A percentile compares a stretch with the other conserved stretches of the same genome.
These are phyloP conservation scores for Gorsachius magnificus DNA, from an alignment of 2,797 vertebrate species.

Conservation along the genomic window DNA sequence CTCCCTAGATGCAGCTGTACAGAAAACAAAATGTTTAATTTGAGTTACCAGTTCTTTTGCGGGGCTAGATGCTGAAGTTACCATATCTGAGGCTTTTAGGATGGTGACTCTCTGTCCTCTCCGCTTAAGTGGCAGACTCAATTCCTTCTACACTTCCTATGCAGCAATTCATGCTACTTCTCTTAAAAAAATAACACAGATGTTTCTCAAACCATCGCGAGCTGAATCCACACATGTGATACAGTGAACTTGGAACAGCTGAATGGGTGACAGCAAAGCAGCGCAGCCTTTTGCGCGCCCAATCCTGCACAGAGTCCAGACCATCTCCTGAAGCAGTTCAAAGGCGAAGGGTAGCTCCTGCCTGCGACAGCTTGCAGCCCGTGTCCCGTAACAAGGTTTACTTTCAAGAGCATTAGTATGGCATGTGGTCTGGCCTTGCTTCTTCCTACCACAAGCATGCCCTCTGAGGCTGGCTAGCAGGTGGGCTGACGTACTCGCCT, in stretches of 20 bases:
- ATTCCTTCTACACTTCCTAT: background rate
- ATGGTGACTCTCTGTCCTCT: background rate
- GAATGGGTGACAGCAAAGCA: background rate
- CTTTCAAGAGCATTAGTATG: too few species aligned
- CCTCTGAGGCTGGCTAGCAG: background rate
- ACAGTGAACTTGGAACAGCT: background rate
- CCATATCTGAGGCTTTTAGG: background rate
- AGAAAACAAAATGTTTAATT: background rate
- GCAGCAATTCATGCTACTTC: background rate
- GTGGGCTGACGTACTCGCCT: background rate
- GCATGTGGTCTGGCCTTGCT: background rate
- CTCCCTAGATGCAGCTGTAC: background rate
- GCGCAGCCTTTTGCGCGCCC: background rate
- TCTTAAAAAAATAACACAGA: background rate
- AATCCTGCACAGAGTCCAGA: background rate
- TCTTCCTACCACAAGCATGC: background rate
- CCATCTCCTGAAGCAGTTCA: background rate
- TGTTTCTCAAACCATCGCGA: background rate
- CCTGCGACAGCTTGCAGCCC: too few species aligned
- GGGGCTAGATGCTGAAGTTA: background rate
- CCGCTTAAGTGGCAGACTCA: background rate
- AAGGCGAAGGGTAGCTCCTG: background rate
- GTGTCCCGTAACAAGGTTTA: accelerated
- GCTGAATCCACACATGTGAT: background rate
- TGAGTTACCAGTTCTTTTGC: background rate